These are phyloP conservation scores for Ericerus pela DNA, from an alignment of 1,140 invertebrate species.

Conservation along the genomic window DNA sequence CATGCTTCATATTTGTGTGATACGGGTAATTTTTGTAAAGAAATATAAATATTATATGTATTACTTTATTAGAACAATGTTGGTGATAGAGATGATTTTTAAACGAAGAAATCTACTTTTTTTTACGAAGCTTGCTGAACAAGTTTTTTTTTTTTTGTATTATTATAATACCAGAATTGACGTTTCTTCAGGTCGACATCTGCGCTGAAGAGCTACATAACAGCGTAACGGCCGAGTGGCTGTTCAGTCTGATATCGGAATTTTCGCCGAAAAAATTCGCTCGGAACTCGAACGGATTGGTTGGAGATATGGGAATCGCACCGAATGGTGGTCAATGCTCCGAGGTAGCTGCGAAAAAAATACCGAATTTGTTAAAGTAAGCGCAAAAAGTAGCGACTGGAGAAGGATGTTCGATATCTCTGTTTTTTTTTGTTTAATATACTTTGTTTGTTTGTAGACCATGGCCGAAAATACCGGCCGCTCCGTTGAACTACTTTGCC, in stretches of 20 bases:
- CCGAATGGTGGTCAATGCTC: constrained; percentile 44
- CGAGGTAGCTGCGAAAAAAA: constrained; percentile 39
- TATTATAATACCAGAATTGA: background rate
- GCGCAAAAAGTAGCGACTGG: no score
- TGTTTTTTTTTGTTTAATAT: no score
- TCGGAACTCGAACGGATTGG: constrained; percentile 25
- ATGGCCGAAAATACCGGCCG: constrained; percentile 37
- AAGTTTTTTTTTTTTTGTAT: no score
- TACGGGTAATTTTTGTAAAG: no score
- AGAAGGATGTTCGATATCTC: no score
- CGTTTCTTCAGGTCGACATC: constrained; percentile 59
- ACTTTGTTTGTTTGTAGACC: constrained; percentile 18
- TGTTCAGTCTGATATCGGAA: constrained; percentile 63
- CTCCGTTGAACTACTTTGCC: constrained; percentile 84
- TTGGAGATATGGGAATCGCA: constrained; percentile 32
- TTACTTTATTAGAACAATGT: no score
- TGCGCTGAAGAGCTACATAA: constrained; percentile 83
- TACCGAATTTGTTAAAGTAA: constrained; percentile 36
- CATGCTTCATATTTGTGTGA: no score
- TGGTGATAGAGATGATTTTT: no score
- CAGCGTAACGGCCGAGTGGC: constrained; percentile 58
- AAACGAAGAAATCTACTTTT: no score
- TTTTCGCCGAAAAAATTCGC: constrained; percentile 45
- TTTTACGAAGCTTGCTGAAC: no score
- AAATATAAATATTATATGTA: no score